Evolutionary conservation across 2,113 vertebrate species (phyloP), one percentile per base, ranked within the genome.

Genomic region (Antigone vipio): DNA sequence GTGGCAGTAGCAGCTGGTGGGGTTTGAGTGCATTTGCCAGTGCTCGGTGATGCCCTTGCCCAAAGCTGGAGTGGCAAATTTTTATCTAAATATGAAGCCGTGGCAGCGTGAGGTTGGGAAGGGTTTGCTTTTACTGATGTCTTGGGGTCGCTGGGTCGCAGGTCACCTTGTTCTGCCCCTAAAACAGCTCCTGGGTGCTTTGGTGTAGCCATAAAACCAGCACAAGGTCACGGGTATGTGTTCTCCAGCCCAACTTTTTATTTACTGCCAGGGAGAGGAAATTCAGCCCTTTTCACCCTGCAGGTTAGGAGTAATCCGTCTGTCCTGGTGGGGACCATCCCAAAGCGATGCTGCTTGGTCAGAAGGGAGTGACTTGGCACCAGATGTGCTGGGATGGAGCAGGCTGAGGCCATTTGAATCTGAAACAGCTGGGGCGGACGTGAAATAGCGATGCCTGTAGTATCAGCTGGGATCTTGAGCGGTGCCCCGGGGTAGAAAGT

Each of bases 351-450:
- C 59, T 66, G 6, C 42, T 22, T 7, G 4, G 52, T 42, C 9
- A 4, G 40, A 44, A 50, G 30, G 52, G 52, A 50, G 5, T 12
- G 60, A 29, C 32, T 86, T 53, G 34, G 35, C 29, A 15, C 62
- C 27, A 42, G 42, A 13, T 49, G 21, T 32, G 30, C 82, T 66
- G 63, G 35, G 67, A 47, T 24, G 6, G 92, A 44, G 49, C 5
- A 1, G 5, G 19, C 58, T 67, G 77, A 78, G 38, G 60, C 63
- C 3, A 4, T 73, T 80, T 32, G 59, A 78, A 58, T 71, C 16
- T 2, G 0, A 12, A 75, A 68, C 4, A 2, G 30, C 55, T 1
- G 5, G 45, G 44, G 21, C 24, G 1, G 89, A 32, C 2, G 11
- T 67, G 74, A 50, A 86, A 22, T 40, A 68, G 44, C 1, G 5